Base-by-base conservation (phyloP, 2,797 vertebrate species). In the Scomberomorus guttatus region DNA sequence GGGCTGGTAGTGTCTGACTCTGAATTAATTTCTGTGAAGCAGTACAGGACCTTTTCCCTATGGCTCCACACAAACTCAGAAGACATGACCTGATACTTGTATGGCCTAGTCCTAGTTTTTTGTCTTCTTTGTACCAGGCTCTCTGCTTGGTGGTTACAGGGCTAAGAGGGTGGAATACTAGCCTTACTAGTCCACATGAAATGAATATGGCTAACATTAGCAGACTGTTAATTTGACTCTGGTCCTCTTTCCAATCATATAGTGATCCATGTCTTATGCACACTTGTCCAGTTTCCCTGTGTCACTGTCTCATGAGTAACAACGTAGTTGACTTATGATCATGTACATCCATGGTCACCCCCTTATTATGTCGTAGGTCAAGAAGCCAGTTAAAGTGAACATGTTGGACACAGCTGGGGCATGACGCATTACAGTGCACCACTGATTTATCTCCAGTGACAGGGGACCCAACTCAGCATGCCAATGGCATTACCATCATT, bases 401-500 rank as follows among this genome's bases (percentile, higher is more conserved):
- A 86, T 89, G 91, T 89, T 87, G 86, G 88, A 87, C 90, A 87
- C 91, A 89, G 91, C 91, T 87, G 82, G 90, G 86, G 72, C 79
- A 82, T 79, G 80, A 86, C 56, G 80, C 64, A 76, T 90, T 54
- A 79, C 83, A 73, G 75, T 69, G 77, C 81, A 59, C 74, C 32
- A 55, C 81, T 90, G 93, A 95, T 95, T 95, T 92, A 94, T 95
- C 84, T 92, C 64, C 69, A 46, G 61, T 86, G 92, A 93, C 89
- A 88, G 78, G 81, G 90, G 77, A 85, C 87, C 88, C 72, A 63
- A 84, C 87, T 86, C 83, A 71, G 89, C 90, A 90, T 79, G 87
- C 87, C 86, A 89, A 84, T 85, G 77, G 78, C 87, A 78, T 92
- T 75, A 34, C 79, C 77, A 51, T 87, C 93, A 94, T 95, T 94